Evolutionary conservation across 2,888 invertebrate species (phyloP), one percentile per base, ranked within the genome.

Genomic region (Nymphalis polychloros): DNA sequence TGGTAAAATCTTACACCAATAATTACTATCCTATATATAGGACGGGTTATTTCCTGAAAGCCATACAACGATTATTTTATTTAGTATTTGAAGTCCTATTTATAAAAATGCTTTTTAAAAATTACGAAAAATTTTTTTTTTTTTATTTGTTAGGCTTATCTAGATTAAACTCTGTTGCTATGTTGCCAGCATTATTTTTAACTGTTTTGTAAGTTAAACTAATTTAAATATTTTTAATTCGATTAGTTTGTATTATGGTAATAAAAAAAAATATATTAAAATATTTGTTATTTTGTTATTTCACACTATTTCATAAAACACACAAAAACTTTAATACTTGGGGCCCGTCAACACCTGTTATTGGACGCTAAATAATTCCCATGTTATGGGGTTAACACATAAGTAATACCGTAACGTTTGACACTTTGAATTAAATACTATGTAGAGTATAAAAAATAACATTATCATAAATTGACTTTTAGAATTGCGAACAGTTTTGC

Each of bases 371-470:
- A 78, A 82, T 81, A 84, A 78, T 78, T 79, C 84, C 85, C 79
- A 71, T 77, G 81, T 86, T 86, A 87, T 78, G 81, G 79, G 83
- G 86, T 88, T 89, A 88, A 88, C 84, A 87, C 82, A 83, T 72
- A 72, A 72, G 72, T 68, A 70, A 74, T 81, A 83, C 86, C 84
- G 85, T 80, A 77, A 82, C 80, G 80, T 79, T 80, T 92, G 92
- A 91, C 92, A 92, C 92, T 92, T 90, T 92, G 90, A 90, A 92
- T 83, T 72, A 73, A 50, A 73, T 59, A 72, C 63, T 23, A 68
- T 60, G 60, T 59, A 31, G 41, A 59, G 6, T 35, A 59, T 35
- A 53, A 27, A 53, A 53, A 53, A 53, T 53, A 53, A 53, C 53
- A 68, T 61, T 60, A 27, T 57, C 3, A 31, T 55, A 27, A 16